Evolutionary conservation across 2,888 invertebrate species (phyloP).

Genomic region (Ochropleura plecta): DNA sequence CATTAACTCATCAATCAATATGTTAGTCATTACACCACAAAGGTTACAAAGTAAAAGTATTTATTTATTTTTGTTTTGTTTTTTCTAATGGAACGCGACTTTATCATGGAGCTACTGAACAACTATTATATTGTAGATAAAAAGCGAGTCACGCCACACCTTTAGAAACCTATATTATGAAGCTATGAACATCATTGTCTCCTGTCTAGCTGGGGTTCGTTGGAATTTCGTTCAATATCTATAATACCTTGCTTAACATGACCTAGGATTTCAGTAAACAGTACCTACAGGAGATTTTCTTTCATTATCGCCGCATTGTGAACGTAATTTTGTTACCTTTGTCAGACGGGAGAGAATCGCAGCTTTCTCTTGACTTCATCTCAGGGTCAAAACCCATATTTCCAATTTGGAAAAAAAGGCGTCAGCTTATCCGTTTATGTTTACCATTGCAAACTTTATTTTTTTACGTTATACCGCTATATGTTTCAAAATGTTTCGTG

Average conservation of each 20-base stretch:
- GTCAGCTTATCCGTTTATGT: neutral
- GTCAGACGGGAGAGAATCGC: neutral
- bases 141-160: slow-evolving; percentile 73
- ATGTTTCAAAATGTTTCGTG: too few relatives aligned
- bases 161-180: slow-evolving; percentile 59
- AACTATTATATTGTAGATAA: slow-evolving; percentile 43
- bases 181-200: slow-evolving; percentile 67
- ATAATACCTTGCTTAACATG: slow-evolving; percentile 10
- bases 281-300: neutral
- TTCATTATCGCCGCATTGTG: slow-evolving; percentile 10
- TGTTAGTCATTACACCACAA: slow-evolving; percentile 40
- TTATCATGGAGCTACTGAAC: slow-evolving; percentile 45
- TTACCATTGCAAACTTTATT: neutral
- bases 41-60: slow-evolving; percentile 42
- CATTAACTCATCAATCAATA: slow-evolving; percentile 51
- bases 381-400: neutral
- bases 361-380: neutral
- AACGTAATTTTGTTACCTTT: slow-evolving; percentile 1
- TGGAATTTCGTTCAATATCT: slow-evolving; percentile 48
- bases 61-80: slow-evolving; percentile 55
- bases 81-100: slow-evolving; percentile 50
- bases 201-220: slow-evolving; percentile 67
- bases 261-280: slow-evolving; percentile 20
- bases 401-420: neutral
- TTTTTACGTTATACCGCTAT: too few relatives aligned